Conservation (phyloP, 2,113 vertebrate genomes). For the Fregetta grallaria region DNA sequence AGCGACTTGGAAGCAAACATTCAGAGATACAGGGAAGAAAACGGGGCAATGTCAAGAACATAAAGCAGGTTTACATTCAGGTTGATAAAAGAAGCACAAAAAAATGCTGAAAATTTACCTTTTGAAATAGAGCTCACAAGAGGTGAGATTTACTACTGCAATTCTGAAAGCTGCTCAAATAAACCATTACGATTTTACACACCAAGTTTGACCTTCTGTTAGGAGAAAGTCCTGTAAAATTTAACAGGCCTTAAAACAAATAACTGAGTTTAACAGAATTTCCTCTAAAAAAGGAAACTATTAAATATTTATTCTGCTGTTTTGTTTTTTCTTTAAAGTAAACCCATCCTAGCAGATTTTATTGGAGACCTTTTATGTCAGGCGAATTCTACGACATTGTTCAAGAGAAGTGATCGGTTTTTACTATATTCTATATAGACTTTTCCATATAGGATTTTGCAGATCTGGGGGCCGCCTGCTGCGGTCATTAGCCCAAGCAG, state of each 20-base stretch:
- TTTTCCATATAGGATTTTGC: not conserved
- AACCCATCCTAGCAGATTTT: not conserved
- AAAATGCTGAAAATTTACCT: not conserved
- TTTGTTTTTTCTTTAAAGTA: not conserved
- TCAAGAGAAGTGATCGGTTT: not conserved
- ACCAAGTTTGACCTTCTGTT: not conserved
- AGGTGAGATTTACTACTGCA: not conserved
- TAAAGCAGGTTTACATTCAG: conserved; percentile 34
- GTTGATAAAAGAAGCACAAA: conserved; percentile 35
- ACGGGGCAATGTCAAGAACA: conserved; percentile 33
- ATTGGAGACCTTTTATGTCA: not conserved
- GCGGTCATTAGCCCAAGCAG: not conserved
- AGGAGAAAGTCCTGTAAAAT: not conserved
- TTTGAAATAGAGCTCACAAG: not conserved
- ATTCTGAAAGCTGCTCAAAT: not conserved
- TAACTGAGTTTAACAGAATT: not conserved
- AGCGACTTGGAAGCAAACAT: conserved; percentile 44
- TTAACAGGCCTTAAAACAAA: not conserved
- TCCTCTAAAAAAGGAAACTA: not conserved
- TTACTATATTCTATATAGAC: not conserved
- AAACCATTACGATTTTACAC: conserved; percentile 5
- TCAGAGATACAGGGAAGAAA: conserved; percentile 46
- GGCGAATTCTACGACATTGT: not conserved
- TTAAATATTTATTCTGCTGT: not conserved
- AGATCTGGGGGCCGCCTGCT: not conserved